A percentile compares a stretch with the other conserved stretches of the same genome.
phyloP scores from a whole-genome alignment of 2,888 invertebrate genomes.

The Caenorhabditis sp. region DNA sequence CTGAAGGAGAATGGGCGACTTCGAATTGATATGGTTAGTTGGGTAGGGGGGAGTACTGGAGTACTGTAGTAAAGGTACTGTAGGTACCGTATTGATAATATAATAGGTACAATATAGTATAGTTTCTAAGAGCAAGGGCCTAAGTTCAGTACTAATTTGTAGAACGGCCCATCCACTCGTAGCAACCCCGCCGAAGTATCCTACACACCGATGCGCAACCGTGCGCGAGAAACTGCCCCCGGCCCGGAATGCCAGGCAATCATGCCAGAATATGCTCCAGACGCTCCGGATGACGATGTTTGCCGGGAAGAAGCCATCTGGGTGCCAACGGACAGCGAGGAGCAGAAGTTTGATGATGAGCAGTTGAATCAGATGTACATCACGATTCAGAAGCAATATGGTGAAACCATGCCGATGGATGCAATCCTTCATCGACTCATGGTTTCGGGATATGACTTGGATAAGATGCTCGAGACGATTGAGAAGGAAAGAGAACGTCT shows the following conservation, averaged over 20 bases:
- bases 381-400: neutral
- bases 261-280: neutral
- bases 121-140: no score
- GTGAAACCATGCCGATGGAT: slow-evolving; percentile 2
- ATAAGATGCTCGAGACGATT: slow-evolving; percentile 1
- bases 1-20: slow-evolving; percentile 1
- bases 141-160: neutral
- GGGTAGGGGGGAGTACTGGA: neutral
- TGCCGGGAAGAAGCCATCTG: slow-evolving; percentile 2
- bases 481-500: neutral
- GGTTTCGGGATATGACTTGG: neutral
- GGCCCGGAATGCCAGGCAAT: neutral
- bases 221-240: neutral
- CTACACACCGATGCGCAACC: neutral
- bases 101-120: no score
- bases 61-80: neutral
- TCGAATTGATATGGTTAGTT: slow-evolving; percentile 17
- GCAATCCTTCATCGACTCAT: slow-evolving; percentile 4
- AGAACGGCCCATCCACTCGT: slow-evolving; percentile 7
- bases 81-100: no score
- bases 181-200: neutral
- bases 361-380: neutral
- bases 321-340: neutral
- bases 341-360: neutral
- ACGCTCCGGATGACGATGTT: neutral